phyloP scores from a whole-genome alignment of 2,888 invertebrate species.

The Cheilosia scutellata region DNA sequence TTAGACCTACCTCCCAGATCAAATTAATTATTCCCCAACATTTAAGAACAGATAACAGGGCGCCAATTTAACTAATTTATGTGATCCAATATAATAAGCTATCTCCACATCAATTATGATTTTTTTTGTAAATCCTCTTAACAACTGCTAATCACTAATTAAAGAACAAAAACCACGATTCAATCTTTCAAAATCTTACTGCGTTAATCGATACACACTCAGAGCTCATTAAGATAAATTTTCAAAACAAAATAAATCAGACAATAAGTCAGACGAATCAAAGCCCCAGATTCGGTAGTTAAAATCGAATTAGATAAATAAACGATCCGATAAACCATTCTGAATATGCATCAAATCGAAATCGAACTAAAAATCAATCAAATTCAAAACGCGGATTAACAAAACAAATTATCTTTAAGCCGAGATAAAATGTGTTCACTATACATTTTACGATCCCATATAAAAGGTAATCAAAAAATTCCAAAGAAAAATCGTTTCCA shows the following conservation, averaged over 20 bases:
- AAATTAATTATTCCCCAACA: too few species aligned
- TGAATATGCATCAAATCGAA: neutral
- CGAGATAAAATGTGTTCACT: too few species aligned
- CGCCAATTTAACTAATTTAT: neutral
- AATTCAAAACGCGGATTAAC: neutral
- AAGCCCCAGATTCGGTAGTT: neutral
- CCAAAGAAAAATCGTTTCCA: neutral
- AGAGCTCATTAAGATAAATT: too few species aligned
- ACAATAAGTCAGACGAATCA: neutral
- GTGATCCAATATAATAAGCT: neutral
- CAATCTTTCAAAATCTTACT: too few species aligned
- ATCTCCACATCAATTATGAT: neutral
- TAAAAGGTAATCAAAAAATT: too few species aligned
- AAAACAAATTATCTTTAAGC: too few species aligned
- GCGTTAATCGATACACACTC: too few species aligned
- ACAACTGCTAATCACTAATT: too few species aligned
- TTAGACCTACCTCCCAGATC: too few species aligned
- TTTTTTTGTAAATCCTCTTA: neutral
- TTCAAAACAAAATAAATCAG: neutral
- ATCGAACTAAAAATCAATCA: neutral
- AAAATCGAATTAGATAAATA: slow-evolving; percentile 4
- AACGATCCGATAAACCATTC: neutral
- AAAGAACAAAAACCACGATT: too few species aligned
- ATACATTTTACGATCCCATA: too few species aligned
- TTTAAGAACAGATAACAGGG: neutral